Evolutionary conservation across 2,888 invertebrate genomes (phyloP).

Genomic region (Lacanobia oleracea): DNA sequence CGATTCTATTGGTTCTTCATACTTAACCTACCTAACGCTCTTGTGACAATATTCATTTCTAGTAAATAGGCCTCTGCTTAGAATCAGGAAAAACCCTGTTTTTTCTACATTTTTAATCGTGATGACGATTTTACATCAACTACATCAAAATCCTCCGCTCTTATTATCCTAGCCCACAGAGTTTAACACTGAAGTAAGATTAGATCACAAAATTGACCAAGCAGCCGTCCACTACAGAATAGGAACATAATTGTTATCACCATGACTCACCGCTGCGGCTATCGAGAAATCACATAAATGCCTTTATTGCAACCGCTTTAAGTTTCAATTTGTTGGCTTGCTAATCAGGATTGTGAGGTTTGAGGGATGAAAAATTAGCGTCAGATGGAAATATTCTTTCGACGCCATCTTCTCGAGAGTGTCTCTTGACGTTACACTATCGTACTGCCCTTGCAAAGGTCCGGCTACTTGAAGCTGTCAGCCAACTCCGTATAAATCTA

Average conservation of each 20-base stretch:
- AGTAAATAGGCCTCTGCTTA: too few relatives aligned
- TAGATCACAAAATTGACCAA: slow-evolving; percentile 42
- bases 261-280: slow-evolving; percentile 57
- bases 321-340: slow-evolving; percentile 68
- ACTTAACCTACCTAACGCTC: too few relatives aligned
- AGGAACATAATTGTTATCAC: slow-evolving; percentile 59
- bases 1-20: too few relatives aligned
- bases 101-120: too few relatives aligned
- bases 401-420: too few relatives aligned
- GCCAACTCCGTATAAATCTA: too few relatives aligned
- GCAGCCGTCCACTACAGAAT: slow-evolving; percentile 13
- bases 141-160: neutral
- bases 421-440: too few relatives aligned
- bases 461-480: too few relatives aligned
- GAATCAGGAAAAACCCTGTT: too few relatives aligned
- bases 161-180: neutral
- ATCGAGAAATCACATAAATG: slow-evolving; percentile 67
- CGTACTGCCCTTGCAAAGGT: too few relatives aligned
- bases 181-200: slow-evolving; percentile 37
- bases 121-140: neutral
- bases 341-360: slow-evolving; percentile 57
- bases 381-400: neutral
- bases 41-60: too few relatives aligned
- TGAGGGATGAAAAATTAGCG: slow-evolving; percentile 10
- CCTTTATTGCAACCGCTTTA: slow-evolving; percentile 67